Conservation (phyloP, 2,888 invertebrate species). For the Ophonus ardosiacus region DNA sequence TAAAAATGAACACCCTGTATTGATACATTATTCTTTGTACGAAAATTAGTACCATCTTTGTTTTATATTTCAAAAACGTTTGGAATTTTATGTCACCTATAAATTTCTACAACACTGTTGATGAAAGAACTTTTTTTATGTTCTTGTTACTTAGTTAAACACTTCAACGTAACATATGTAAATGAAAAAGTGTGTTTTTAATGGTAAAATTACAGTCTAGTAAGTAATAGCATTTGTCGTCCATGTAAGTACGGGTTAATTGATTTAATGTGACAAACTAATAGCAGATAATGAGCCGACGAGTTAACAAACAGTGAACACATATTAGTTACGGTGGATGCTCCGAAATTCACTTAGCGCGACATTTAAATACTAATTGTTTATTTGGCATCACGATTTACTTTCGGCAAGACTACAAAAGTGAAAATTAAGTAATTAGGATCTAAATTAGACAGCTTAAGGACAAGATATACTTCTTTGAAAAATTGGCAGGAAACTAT, state of each 20-base stretch:
- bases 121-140: too few species aligned
- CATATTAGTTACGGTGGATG: constrained; percentile 46
- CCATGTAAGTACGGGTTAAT: constrained; percentile 54
- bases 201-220: constrained; percentile 52
- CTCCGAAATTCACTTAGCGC: constrained; percentile 5
- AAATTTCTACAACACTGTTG: too few species aligned
- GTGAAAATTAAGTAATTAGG: background rate
- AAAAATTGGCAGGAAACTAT: too few species aligned
- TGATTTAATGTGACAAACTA: constrained; percentile 63
- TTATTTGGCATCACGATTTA: background rate
- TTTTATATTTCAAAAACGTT: too few species aligned
- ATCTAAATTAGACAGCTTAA: background rate
- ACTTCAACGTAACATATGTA: constrained; percentile 32
- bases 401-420: background rate
- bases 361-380: too few species aligned
- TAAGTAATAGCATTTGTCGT: background rate
- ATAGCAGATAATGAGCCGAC: constrained; percentile 58
- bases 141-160: too few species aligned
- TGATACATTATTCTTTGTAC: too few species aligned
- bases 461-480: background rate
- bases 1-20: too few species aligned
- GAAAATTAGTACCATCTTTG: too few species aligned
- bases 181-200: constrained; percentile 47
- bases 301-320: constrained; percentile 57
- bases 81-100: too few species aligned